Base-by-base conservation (phyloP, 2,113 vertebrate species). In the Bufo gargarizans region DNA sequence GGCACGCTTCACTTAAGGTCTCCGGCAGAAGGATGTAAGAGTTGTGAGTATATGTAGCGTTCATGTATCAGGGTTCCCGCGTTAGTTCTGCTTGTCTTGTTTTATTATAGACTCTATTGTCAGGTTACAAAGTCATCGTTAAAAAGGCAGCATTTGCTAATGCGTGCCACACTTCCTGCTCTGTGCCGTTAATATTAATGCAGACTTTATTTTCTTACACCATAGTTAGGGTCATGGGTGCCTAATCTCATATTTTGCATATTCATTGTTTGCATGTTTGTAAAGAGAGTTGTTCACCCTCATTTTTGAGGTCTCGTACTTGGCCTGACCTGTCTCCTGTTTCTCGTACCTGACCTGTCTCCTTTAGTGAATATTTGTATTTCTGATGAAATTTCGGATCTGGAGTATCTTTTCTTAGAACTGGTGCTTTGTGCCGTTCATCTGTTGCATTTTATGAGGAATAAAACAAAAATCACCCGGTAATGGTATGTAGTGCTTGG, bases 61-160 rank as follows among this genome's bases (percentile, higher is more conserved):
- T 71, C 71, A 84, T 84, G 65, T 84, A 55, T 71, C 22, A 84
- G 47, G 45, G 65, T n/a, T 84, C n/a, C 71, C 49, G 14, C 33
- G 82, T 69, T 84, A 67, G 65, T 71, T 84, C 17, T 84, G 63
- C 47, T 84, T 84, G 82, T 84, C 63, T 67, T 84, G 82, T 69
- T 71, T 69, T 71, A 84, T 67, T 55, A 84, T 55, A 49, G 59
- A 84, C 61, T 84, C 12, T 53, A 71, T 55, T 76, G 61, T 83
- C 61, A 83, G 61, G 11, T 20, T n/a, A 50, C 63, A 84, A 84
- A 53, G 49, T n/a, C 16, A 65, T 49, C 17, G 20, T 20, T 45
- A 59, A 61, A 81, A 81, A 81, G 79, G 22, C 56, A 58, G 78
- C 78, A 80, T 58, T 80, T 17, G 55, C n/a, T 19, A 81, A 45